These are phyloP conservation scores for Latrodectus elegans DNA, from an alignment of 2,888 invertebrate genomes.

Conservation along the genomic window DNA sequence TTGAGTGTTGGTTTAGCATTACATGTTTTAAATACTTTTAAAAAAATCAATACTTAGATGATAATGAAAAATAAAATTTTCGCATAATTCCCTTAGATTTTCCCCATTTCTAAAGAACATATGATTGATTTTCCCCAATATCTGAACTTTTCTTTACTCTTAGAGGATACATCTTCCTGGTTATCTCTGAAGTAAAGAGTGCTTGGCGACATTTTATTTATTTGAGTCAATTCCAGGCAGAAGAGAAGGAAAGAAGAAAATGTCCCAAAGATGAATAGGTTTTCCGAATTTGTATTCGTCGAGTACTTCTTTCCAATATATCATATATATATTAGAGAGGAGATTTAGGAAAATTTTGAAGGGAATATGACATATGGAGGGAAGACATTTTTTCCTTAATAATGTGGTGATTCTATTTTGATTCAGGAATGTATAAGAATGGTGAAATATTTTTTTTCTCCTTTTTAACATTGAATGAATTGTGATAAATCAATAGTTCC, in stretches of 20 bases:
- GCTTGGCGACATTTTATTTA: slow-evolving; percentile 39
- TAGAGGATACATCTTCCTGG: slow-evolving; percentile 1
- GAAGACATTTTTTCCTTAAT: slow-evolving; percentile 21
- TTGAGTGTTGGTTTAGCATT: too few species aligned
- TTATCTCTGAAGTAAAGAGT: slow-evolving; percentile 35
- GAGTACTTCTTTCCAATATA: slow-evolving; percentile 36
- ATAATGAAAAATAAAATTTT: too few species aligned
- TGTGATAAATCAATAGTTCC: too few species aligned
- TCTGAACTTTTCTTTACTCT: background rate
- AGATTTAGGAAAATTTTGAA: slow-evolving; percentile 29
- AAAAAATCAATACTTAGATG: too few species aligned
- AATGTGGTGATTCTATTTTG: slow-evolving; percentile 37
- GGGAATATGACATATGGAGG: slow-evolving; percentile 25
- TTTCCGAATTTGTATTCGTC: slow-evolving; percentile 55
- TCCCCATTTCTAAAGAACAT: slow-evolving; percentile 23
- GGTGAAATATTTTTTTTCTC: too few species aligned
- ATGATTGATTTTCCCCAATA: slow-evolving; percentile 33
- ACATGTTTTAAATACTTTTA: too few species aligned
- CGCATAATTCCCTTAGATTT: too few species aligned
- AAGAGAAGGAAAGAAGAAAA: slow-evolving; percentile 21
- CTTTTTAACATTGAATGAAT: too few species aligned
- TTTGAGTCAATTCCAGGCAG: slow-evolving; percentile 31
- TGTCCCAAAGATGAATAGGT: slow-evolving; percentile 36
- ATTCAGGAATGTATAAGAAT: background rate
- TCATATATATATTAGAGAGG: slow-evolving; percentile 49